A percentile compares a stretch with the other conserved stretches of the same genome.
phyloP scores from a whole-genome alignment of 2,797 vertebrate species.

The Cottoperca gobio region DNA sequence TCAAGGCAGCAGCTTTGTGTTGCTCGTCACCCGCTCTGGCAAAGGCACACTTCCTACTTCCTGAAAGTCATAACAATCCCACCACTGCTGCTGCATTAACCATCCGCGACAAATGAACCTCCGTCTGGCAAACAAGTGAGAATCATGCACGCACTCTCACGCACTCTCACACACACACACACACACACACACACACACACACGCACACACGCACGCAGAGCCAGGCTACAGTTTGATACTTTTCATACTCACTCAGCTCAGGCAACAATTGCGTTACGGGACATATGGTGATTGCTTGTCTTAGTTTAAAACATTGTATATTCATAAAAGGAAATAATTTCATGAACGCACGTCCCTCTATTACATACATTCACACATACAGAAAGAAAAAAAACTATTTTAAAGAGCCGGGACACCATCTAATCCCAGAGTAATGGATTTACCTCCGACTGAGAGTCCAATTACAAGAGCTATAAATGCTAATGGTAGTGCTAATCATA shows the following conservation, averaged over 20 bases:
- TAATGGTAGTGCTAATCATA: slow-evolving; percentile 72
- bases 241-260: slow-evolving; percentile 26
- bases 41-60: slow-evolving; percentile 54
- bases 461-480: slow-evolving; percentile 75
- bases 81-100: slow-evolving; percentile 57
- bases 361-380: neutral
- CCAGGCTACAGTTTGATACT: neutral
- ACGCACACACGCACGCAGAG: slow-evolving; percentile 21
- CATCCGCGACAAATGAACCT: slow-evolving; percentile 58
- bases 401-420: slow-evolving; percentile 40
- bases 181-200: slow-evolving; percentile 22
- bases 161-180: slow-evolving; percentile 18
- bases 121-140: slow-evolving; percentile 15
- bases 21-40: slow-evolving; percentile 48
- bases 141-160: slow-evolving; percentile 11
- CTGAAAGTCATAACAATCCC: slow-evolving; percentile 62
- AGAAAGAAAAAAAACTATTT: slow-evolving; percentile 1
- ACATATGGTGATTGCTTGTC: slow-evolving; percentile 11
- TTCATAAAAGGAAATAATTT: slow-evolving; percentile 38
- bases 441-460: slow-evolving; percentile 72
- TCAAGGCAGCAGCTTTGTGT: slow-evolving; percentile 34
- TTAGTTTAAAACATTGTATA: slow-evolving; percentile 35
- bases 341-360: slow-evolving; percentile 14
- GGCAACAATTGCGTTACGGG: slow-evolving; percentile 24
- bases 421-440: slow-evolving; percentile 68